Conservation (phyloP, 2,888 invertebrate genomes). For the Latheticus oryzae region DNA sequence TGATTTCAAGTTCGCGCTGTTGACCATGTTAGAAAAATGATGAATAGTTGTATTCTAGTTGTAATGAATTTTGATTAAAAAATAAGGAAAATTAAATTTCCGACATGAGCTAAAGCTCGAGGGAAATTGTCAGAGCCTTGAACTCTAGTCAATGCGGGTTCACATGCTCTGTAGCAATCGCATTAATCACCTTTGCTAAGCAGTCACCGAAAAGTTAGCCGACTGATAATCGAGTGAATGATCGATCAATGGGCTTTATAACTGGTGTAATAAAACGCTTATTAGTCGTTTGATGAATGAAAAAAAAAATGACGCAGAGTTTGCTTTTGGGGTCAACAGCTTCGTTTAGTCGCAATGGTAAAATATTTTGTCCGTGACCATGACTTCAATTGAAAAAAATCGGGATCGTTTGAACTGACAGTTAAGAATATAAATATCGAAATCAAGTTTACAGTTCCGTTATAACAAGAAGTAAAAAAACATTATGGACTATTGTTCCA, state of each 20-base stretch:
- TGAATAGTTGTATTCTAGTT: no score
- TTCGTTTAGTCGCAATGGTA: constrained; percentile 37
- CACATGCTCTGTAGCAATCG: constrained; percentile 35
- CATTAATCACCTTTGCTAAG: constrained; percentile 31
- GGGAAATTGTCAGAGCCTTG: constrained; percentile 34
- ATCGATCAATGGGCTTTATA: constrained; percentile 16
- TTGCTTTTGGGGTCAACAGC: constrained; percentile 41
- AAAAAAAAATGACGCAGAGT: constrained; percentile 15
- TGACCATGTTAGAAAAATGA: constrained; percentile 24
- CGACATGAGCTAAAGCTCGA: constrained; percentile 13
- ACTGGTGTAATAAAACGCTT: constrained; percentile 12
- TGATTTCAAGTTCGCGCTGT: constrained; percentile 53
- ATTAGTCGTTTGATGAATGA: constrained; percentile 5
- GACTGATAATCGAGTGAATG: constrained; percentile 18
- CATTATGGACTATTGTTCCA: constrained; percentile 37
- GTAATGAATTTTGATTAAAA: no score
- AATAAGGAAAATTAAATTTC: no score
- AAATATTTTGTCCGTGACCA: constrained; percentile 43
- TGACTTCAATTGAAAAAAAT: constrained; percentile 42
- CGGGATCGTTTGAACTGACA: constrained; percentile 41
- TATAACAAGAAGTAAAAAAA: constrained; percentile 36
- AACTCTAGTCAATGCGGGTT: constrained; percentile 36
- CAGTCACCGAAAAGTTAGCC: constrained; percentile 29
- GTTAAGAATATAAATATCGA: constrained; percentile 39
- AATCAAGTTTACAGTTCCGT: constrained; percentile 44